phyloP scores from a whole-genome alignment of 2,888 invertebrate genomes.

The Cheilosia scutellata region DNA sequence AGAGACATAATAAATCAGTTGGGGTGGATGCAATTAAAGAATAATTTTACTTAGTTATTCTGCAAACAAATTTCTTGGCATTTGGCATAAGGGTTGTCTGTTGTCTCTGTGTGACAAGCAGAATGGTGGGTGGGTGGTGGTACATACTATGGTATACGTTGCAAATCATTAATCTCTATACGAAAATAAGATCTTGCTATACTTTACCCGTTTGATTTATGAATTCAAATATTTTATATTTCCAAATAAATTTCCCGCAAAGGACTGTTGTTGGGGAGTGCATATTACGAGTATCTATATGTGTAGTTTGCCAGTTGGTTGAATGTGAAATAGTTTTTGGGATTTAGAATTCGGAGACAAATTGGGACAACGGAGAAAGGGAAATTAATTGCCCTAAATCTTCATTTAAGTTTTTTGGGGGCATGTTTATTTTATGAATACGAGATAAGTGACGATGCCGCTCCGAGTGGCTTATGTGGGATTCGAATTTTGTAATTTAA shows the following conservation, averaged over 20 bases:
- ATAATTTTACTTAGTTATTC: slow-evolving; percentile 70
- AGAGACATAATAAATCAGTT: slow-evolving; percentile 65
- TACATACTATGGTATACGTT: slow-evolving; percentile 20
- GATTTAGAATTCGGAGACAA: slow-evolving; percentile 60
- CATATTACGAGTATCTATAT: background rate
- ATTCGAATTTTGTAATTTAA: slow-evolving; percentile 50
- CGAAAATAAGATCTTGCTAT: slow-evolving; percentile 27
- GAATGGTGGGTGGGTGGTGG: background rate
- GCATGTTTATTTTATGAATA: slow-evolving; percentile 37
- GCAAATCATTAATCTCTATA: slow-evolving; percentile 58
- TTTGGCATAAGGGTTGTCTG: slow-evolving; percentile 52
- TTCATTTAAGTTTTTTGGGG: slow-evolving; percentile 48
- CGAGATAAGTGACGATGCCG: slow-evolving; percentile 45
- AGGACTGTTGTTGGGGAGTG: slow-evolving; percentile 10
- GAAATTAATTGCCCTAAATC: slow-evolving; percentile 70
- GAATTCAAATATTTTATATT: slow-evolving; percentile 72
- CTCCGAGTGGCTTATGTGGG: slow-evolving; percentile 34
- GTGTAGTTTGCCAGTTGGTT: slow-evolving; percentile 9
- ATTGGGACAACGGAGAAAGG: slow-evolving; percentile 36
- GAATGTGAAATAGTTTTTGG: slow-evolving; percentile 58
- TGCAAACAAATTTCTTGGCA: slow-evolving; percentile 64
- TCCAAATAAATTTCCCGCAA: slow-evolving; percentile 70
- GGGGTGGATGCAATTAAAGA: slow-evolving; percentile 71
- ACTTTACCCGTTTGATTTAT: slow-evolving; percentile 72
- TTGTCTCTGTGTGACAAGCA: background rate